phyloP scores from a whole-genome alignment of 2,888 invertebrate species.

The Tethea ocularis region DNA sequence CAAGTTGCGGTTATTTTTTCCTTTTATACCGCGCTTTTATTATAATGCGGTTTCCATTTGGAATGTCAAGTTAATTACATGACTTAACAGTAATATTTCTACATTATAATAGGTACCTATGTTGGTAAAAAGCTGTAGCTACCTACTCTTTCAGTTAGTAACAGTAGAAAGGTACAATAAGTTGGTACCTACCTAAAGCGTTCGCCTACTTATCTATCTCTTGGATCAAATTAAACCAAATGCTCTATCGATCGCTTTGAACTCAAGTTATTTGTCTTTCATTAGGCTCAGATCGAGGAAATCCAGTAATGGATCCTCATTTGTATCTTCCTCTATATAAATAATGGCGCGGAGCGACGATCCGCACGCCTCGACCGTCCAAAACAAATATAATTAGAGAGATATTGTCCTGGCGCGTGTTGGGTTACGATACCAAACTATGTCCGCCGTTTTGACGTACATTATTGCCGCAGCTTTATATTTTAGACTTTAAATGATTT shows the following conservation, averaged over 20 bases:
- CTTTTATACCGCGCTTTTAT: conserved; percentile 56
- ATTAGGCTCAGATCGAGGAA: conserved; percentile 74
- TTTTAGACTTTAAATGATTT: too few species aligned
- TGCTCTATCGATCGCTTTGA: conserved; percentile 69
- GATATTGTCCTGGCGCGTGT: conserved; percentile 48
- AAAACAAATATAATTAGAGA: conserved; percentile 69
- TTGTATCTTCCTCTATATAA: conserved; percentile 73
- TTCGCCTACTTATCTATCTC: conserved; percentile 40
- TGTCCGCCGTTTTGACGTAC: conserved; percentile 12
- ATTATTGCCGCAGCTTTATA: not conserved
- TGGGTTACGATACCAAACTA: conserved; percentile 29
- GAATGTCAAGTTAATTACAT: conserved; percentile 45
- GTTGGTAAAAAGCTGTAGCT: not conserved
- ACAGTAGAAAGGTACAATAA: conserved; percentile 18
- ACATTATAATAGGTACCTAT: not conserved
- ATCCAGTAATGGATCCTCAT: conserved; percentile 76
- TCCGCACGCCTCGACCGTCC: conserved; percentile 52
- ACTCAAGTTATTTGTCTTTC: conserved; percentile 76
- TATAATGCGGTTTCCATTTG: conserved; percentile 49
- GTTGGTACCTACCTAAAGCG: too few species aligned
- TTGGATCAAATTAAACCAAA: conserved; percentile 65
- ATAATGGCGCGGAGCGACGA: conserved; percentile 64
- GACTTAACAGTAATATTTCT: too few species aligned
- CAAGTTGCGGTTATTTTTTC: conserved; percentile 48
- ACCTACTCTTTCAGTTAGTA: conserved; percentile 15